These are phyloP conservation scores for Sthenelais limicola DNA, from an alignment of 2,888 invertebrate genomes.

Conservation along the genomic window DNA sequence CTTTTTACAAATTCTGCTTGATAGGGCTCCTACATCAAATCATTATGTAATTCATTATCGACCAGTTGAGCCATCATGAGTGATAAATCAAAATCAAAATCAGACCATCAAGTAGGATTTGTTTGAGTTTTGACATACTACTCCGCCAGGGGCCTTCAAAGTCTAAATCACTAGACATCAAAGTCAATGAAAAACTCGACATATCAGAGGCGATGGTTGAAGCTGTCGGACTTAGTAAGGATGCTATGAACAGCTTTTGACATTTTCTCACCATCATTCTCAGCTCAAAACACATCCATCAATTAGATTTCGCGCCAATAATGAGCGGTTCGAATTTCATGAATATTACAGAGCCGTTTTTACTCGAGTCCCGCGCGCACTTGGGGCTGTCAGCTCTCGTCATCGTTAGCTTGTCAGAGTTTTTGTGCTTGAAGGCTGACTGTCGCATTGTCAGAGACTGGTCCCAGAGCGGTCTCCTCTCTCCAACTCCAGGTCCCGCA, in stretches of 20 bases:
- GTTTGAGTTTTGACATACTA: background rate
- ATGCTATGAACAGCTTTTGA: conserved; percentile 27
- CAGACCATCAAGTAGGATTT: background rate
- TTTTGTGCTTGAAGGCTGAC: conserved; percentile 23
- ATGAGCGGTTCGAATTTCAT: conserved; percentile 39
- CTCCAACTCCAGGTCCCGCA: too few species aligned
- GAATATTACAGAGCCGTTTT: conserved; percentile 28
- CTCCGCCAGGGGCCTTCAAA: background rate
- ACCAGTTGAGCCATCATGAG: background rate
- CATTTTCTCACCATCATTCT: conserved; percentile 16
- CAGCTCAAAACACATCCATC: conserved; percentile 36
- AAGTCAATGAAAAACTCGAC: background rate
- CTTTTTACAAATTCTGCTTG: conserved; percentile 12
- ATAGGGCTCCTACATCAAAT: conserved; percentile 4
- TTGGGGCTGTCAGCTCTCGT: conserved; percentile 31
- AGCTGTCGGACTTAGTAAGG: background rate
- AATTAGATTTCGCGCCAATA: conserved; percentile 39
- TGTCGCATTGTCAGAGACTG: conserved; percentile 4
- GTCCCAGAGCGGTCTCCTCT: conserved; percentile 20
- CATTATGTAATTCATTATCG: conserved; percentile 35
- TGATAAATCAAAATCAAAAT: conserved; percentile 13
- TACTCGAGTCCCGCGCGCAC: background rate
- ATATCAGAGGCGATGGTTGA: background rate
- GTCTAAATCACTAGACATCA: too few species aligned
- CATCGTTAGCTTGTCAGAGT: conserved; percentile 29